A percentile compares a stretch with the other conserved stretches of the same genome.
Conservation (phyloP, 2,797 vertebrate genomes). For the Trichosurus vulpecula region DNA sequence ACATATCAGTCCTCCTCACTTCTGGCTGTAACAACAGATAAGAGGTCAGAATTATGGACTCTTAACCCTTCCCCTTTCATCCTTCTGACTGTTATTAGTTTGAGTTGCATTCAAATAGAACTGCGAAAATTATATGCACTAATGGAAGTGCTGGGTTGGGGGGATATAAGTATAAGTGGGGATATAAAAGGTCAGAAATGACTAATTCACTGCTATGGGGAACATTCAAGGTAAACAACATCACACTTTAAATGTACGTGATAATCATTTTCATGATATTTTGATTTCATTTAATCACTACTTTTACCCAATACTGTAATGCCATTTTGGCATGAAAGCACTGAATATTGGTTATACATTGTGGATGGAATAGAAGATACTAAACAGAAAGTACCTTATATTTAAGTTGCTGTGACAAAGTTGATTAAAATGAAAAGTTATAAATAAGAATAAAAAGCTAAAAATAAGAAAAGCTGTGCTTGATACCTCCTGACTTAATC, state of each 20-base stretch:
- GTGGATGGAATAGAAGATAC: constrained; percentile 39
- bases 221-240: constrained; percentile 69
- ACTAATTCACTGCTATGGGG: constrained; percentile 58
- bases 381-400: constrained; percentile 39
- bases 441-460: not conserved
- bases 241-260: constrained; percentile 63
- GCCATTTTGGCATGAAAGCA: constrained; percentile 32
- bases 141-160: constrained; percentile 30
- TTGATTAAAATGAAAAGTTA: not conserved
- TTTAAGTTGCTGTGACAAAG: constrained; percentile 13
- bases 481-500: not conserved
- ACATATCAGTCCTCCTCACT: not conserved
- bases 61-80: not conserved
- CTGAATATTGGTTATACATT: constrained; percentile 23
- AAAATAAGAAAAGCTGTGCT: not conserved
- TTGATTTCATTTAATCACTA: constrained; percentile 39
- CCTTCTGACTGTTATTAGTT: constrained; percentile 34
- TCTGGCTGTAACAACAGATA: constrained; percentile 24
- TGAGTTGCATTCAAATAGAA: constrained; percentile 34
- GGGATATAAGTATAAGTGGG: constrained; percentile 19
- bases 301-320: constrained; percentile 31
- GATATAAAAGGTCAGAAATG: constrained; percentile 70
- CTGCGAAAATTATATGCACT: constrained; percentile 51
- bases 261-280: constrained; percentile 67
- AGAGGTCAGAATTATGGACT: constrained; percentile 51